Evolutionary conservation across 2,888 invertebrate species (phyloP).

Genomic region (Brachyopa scutellaris): DNA sequence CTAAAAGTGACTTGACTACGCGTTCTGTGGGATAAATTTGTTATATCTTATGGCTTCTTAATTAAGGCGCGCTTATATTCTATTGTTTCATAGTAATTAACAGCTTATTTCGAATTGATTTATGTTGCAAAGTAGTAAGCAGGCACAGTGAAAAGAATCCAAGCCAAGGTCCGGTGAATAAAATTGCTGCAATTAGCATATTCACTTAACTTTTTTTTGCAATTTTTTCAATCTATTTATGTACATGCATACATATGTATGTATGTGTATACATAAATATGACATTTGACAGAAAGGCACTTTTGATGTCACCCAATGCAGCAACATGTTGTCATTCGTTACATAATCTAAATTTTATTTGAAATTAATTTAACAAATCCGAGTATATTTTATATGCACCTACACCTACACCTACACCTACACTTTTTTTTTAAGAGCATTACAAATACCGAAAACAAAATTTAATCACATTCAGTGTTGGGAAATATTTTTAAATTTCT

Average conservation of each 20-base stretch:
- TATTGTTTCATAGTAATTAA: constrained; percentile 41
- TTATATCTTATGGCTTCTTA: constrained; percentile 14
- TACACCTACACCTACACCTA: too few species aligned
- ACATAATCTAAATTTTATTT: not conserved
- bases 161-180: constrained; percentile 1
- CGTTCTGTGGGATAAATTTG: constrained; percentile 24
- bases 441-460: not conserved
- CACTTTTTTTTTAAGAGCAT: not conserved
- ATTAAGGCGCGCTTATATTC: not conserved
- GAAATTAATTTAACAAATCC: constrained; percentile 12
- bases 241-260: too few species aligned
- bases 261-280: too few species aligned
- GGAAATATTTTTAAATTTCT: not conserved
- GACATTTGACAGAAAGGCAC: too few species aligned
- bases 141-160: not conserved
- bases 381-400: not conserved
- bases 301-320: not conserved
- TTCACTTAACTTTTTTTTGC: not conserved
- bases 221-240: not conserved
- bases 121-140: constrained; percentile 6
- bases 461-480: not conserved
- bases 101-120: constrained; percentile 34
- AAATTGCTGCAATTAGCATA: not conserved
- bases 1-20: constrained; percentile 4
- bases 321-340: not conserved